Base-by-base conservation (phyloP, 2,797 vertebrate genomes). In the Coendou prehensilis region DNA sequence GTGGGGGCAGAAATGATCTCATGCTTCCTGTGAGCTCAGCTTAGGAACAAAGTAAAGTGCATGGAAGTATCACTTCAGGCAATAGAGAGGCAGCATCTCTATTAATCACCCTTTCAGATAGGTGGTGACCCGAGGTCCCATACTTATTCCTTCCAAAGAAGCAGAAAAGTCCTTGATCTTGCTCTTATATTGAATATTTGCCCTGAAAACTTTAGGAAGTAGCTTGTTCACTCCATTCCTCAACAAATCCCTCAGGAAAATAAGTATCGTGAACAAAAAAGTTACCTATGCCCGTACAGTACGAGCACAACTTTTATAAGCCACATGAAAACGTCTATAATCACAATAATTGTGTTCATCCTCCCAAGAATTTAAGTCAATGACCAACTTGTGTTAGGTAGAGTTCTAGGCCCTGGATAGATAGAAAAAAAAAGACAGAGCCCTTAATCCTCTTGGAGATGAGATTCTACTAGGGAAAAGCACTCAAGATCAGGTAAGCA, bases 221-320 rank as follows among this genome's bases (percentile, higher is more conserved):
- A 47, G 23, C 30, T 56, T 41, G 0, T 3, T 94, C 14, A 9
- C 7, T 26, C 37, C 3, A 30, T 33, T 50, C 64, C n/a, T 93
- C n/a, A 11, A 7, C 5, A n/a, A 33, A 61, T 56, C 81, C n/a
- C 94, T 93, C 11, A 56, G 50, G 71, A 79, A 28, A 90, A 28
- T 5, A 67, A 28, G 6, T 61, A 30, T 5, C 3, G 30, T 64
- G 13, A 82, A 69, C 0, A 5, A 23, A 56, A 76, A 47, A 54
- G 5, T 56, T 3, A 22, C 26, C 1, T 0, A 13, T 4, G 30
- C 59, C 73, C n/a, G 6, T 2, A 23, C 2, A 71, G 2, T 2
- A 28, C 0, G 17, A 93, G 59, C 5, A 52, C 9, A 67, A 67
- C 64, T 94, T 84, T 80, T 22, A 57, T 56, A 73, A 78, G 71